Evolutionary conservation across 92 coral and sea anemone genomes (phyloP).

Genomic region (Actinostola sp.): DNA sequence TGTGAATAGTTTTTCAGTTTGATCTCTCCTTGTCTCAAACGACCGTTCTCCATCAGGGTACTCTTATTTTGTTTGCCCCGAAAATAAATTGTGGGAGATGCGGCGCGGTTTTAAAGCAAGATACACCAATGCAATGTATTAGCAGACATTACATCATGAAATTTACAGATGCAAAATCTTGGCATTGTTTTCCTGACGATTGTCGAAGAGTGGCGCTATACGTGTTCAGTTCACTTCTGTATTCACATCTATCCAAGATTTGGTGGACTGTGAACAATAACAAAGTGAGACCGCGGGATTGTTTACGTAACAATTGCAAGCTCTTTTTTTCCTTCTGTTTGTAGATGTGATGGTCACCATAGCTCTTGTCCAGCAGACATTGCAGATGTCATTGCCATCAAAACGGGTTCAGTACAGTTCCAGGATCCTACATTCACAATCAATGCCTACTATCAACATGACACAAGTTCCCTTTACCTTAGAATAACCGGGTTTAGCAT

Average conservation of each 20-base stretch:
- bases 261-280: no score
- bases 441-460: constrained; percentile 62
- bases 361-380: constrained; percentile 84
- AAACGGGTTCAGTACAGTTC: constrained; percentile 66
- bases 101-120: no score
- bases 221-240: no score
- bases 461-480: constrained; percentile 68
- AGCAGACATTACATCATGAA: no score
- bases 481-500: constrained; percentile 63
- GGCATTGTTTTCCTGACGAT: no score
- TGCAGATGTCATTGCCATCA: constrained; percentile 60
- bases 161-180: no score
- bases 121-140: no score
- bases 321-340: background rate
- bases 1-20: background rate
- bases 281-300: constrained; percentile 14
- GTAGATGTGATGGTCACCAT: constrained; percentile 86
- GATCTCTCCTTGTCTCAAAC: constrained; percentile 12
- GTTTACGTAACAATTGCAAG: background rate
- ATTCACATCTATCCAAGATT: no score
- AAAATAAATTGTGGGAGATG: no score
- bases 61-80: no score
- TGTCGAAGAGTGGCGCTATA: no score
- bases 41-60: no score
- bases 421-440: constrained; percentile 52